These are phyloP conservation scores for Scolopax rusticola DNA, from an alignment of 2,797 vertebrate species.

Conservation along the genomic window DNA sequence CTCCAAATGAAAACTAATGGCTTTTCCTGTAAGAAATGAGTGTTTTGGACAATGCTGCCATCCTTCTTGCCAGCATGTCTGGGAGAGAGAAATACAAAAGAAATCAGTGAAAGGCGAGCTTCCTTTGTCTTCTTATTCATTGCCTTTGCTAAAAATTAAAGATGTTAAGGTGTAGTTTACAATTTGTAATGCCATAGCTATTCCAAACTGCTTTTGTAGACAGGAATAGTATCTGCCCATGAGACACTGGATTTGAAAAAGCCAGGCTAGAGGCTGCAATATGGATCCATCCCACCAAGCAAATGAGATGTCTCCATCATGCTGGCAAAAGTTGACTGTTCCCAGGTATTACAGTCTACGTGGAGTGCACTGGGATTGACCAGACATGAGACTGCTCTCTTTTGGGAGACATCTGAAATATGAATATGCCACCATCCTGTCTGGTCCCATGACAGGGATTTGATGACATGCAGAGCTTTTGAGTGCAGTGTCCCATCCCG, in stretches of 20 bases:
- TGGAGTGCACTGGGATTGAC: neutral
- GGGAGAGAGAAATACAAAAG: neutral
- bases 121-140: neutral
- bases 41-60: neutral
- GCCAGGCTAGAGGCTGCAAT: neutral
- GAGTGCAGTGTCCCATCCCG: neutral
- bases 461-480: accelerated
- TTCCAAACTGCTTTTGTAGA: neutral
- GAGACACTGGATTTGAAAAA: neutral
- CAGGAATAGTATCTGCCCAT: neutral
- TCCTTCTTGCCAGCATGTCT: neutral
- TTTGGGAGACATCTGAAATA: neutral
- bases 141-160: neutral
- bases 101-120: neutral
- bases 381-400: neutral
- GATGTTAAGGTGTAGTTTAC: neutral
- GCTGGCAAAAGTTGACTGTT: neutral
- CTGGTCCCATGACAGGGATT: neutral
- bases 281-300: neutral
- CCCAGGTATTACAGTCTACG: neutral
- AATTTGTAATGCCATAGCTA: neutral
- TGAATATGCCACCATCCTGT: neutral
- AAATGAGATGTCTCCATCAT: neutral
- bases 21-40: neutral
- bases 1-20: neutral